These are phyloP conservation scores for Chinchilla lanigera DNA, from an alignment of 2,113 vertebrate species.

Conservation along the genomic window DNA sequence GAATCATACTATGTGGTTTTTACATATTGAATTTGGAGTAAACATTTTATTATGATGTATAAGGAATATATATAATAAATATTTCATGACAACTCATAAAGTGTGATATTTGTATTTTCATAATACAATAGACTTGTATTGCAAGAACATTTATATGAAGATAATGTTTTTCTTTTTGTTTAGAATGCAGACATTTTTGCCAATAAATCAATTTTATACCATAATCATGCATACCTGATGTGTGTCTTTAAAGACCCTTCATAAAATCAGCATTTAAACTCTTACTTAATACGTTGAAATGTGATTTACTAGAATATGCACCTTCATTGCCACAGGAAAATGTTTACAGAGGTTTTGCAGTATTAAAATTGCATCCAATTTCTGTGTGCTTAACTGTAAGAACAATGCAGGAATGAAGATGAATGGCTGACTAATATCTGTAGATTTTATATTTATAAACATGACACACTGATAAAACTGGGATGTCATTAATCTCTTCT, in stretches of 20 bases:
- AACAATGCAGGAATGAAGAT: conserved; percentile 82
- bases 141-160: conserved; percentile 64
- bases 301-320: conserved; percentile 78
- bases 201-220: conserved; percentile 71
- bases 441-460: conserved; percentile 73
- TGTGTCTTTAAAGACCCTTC: conserved; percentile 72
- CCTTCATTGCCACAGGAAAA: conserved; percentile 72
- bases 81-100: conserved; percentile 76
- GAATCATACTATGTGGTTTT: conserved; percentile 59
- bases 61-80: conserved; percentile 72
- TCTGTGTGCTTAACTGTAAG: conserved; percentile 72
- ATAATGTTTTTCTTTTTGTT: conserved; percentile 67
- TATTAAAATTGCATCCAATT: conserved; percentile 78
- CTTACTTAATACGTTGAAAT: conserved; percentile 74
- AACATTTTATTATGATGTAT: conserved; percentile 69
- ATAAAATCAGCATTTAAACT: conserved; percentile 79
- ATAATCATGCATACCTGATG: conserved; percentile 65
- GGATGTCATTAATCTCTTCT: conserved; percentile 74
- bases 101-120: conserved; percentile 72
- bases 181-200: conserved; percentile 57
- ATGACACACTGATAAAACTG: conserved; percentile 64
- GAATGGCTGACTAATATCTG: conserved; percentile 68
- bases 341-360: conserved; percentile 61
- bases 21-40: conserved; percentile 63
- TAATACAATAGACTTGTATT: conserved; percentile 71